Evolutionary conservation across 2,888 invertebrate genomes (phyloP), one percentile per base, ranked within the genome.

Genomic region (Dugesia japonica): DNA sequence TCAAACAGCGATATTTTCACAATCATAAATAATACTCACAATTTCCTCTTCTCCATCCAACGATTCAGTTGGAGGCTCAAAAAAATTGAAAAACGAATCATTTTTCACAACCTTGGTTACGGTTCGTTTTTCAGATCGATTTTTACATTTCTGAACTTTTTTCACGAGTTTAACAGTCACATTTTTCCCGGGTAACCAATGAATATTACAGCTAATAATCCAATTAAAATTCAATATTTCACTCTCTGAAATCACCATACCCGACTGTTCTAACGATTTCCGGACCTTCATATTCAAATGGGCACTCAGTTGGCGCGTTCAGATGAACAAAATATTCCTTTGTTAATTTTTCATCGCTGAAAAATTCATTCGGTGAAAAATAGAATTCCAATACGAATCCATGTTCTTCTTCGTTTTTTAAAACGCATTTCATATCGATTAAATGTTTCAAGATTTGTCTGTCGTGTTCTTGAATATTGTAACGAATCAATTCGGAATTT

Each of bases 71-170:
- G 95, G 95, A 72, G 95, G 95, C 80, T 88, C 89, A 87, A 99
- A 98, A 88, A 98, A 99, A 86, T 97, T 97, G 87, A 99, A 99
- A 88, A 98, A 99, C 0, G 95, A 97, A 85, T 97, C 95, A 77
- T 91, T 92, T 83, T 92, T 92, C 80, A 97, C 92, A 76, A 91
- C 91, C 87, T 94, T 95, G 74, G 91, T 92, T 80, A 97, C 90
- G n/a, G 92, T 92, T 82, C 94, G 89, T 78, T 92, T 91, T 0
- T 92, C 90, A 74, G 93, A 94, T 79, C 91, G 89, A 71, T 92
- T 92, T 89, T 95, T 95, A 86, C 97, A 95, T 86, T 97, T 98
- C 87, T 98, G 97, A 86, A 93, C 94, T 88, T 95, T 95, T 85
- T 92, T 92, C 79, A 95, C 90, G 38, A 91, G 91, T 87, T 95